Evolutionary conservation across 2,113 vertebrate species (phyloP), one percentile per base, ranked within the genome.

Genomic region (Gadus chalcogrammus): DNA sequence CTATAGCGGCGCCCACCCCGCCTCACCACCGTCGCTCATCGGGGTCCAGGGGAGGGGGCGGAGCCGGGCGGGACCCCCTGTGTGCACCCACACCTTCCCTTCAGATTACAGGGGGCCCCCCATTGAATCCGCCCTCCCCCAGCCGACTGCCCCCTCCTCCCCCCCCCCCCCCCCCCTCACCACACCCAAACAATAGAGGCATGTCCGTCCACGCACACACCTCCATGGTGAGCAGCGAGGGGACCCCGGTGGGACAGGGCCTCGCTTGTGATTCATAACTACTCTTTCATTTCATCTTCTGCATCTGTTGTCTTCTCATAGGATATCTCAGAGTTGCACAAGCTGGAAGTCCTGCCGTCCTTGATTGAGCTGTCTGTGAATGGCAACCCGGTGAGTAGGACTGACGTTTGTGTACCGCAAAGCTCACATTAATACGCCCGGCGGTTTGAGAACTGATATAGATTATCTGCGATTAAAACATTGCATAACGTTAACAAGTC

Each of bases 291-390:
- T 74, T 17, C 16, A 8, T 16, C n/a, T 53, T 8, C 16, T 27
- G 15, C 9, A 24, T 35, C 72, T 78, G 18, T 71, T 4, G 24
- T 74, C 78, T 66, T 78, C 77, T 78, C 77, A 15, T 64, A 95
- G 94, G 93, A 95, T 62, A 79, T 93, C 13, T 38, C 87, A 56
- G 93, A 96, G 85, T 82, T 95, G 67, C 92, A 95, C 74, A 97
- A 95, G 79, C 87, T 95, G 68, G 91, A 93, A 28, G 80, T 75
- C 71, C 88, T 95, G 71, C 88, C 92, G 65, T 93, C 88, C 9
- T 87, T 96, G 72, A 88, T 74, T 27, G 93, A 95, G 74, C 92
- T 97, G 79, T 94, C 94, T 75, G 71, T 96, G 66, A 76, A 90
- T 28, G 88, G 93, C 66, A 97, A 97, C 85, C 93, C 94, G 22